Evolutionary conservation across 2,888 invertebrate genomes (phyloP), one percentile per base, ranked within the genome.

Genomic region (Rhagophthalmus giganteus): DNA sequence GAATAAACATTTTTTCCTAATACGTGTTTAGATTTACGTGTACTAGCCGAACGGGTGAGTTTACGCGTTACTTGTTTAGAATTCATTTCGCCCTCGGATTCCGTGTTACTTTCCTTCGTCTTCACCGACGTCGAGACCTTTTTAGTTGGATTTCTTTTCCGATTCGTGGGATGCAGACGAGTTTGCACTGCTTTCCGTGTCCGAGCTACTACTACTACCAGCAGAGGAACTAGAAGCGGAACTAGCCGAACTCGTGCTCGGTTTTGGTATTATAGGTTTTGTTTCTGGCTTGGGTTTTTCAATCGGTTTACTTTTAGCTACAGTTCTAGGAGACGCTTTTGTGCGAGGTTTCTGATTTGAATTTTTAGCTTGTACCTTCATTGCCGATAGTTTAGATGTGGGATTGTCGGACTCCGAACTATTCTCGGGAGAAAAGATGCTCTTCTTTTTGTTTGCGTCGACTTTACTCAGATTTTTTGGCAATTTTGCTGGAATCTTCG

Each of bases 341-440:
- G 73, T 77, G 67, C 67, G 71, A 15, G 74, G 71, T 73, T 80
- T 67, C 14, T 71, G 70, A 54, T 71, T 72, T 8, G 69, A 60
- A 11, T 70, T 59, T 65, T 62, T 73, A 25, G 65, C 70, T 39
- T 70, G 64, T 27, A 69, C 65, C 59, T 79, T 78, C 53, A 74
- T 69, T 2, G 72, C 66, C 24, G 64, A 71, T 10, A 74, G 54
- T 65, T 79, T 81, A 1, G 74, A 67, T 28, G 72, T 65, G 10
- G 75, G 71, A 37, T 67, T 70, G 51, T 80, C 79, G 57, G 83
- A 83, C 63, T 84, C 84, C n/a, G 84, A 83, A 57, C 83, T 83
- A 58, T 89, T 89, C 60, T 88, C 89, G 0, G 90, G 89, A 41
- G 90, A 90, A 65, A 90, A 90, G 65, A 90, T 90, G 65, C 89